Conservation (phyloP, 2,797 vertebrate species). For the Rhinatrema bivittatum region DNA sequence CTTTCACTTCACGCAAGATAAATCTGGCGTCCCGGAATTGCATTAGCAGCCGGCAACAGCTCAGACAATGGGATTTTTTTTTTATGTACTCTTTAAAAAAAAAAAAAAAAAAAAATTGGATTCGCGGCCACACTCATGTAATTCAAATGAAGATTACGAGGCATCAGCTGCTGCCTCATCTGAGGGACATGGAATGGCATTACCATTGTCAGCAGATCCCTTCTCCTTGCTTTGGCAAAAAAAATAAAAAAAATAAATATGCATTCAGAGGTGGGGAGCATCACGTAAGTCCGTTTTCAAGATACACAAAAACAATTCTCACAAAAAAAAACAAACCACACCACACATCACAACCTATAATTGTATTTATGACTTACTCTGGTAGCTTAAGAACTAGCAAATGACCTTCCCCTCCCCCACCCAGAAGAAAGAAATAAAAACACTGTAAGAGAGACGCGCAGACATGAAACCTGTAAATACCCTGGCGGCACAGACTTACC, state of each 20-base stretch:
- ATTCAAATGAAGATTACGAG: slow-evolving; percentile 41
- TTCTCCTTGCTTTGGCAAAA: slow-evolving; percentile 49
- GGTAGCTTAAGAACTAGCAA: background rate
- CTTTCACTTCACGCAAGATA: too few relatives aligned
- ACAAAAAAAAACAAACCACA: slow-evolving; percentile 18
- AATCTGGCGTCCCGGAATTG: too few relatives aligned
- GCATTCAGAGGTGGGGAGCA: too few relatives aligned
- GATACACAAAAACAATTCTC: too few relatives aligned
- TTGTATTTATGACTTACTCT: slow-evolving; percentile 53
- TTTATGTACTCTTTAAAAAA: too few relatives aligned
- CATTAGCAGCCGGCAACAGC: too few relatives aligned
- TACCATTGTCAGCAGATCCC: slow-evolving; percentile 53
- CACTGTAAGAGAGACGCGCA: too few relatives aligned
- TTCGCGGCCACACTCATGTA: slow-evolving; percentile 38
- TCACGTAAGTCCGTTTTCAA: too few relatives aligned
- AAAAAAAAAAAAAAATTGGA: too few relatives aligned
- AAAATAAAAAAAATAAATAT: too few relatives aligned
- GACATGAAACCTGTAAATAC: slow-evolving; percentile 6
- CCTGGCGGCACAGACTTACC: slow-evolving; percentile 72
- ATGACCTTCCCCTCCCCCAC: background rate
- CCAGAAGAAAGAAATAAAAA: slow-evolving; percentile 18
- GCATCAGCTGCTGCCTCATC: slow-evolving; percentile 40
- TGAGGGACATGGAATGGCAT: slow-evolving; percentile 53
- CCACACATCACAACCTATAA: slow-evolving; percentile 18
- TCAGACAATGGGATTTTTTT: too few relatives aligned